Conservation (phyloP, 2,113 vertebrate species). For the Barnardius zonarius region DNA sequence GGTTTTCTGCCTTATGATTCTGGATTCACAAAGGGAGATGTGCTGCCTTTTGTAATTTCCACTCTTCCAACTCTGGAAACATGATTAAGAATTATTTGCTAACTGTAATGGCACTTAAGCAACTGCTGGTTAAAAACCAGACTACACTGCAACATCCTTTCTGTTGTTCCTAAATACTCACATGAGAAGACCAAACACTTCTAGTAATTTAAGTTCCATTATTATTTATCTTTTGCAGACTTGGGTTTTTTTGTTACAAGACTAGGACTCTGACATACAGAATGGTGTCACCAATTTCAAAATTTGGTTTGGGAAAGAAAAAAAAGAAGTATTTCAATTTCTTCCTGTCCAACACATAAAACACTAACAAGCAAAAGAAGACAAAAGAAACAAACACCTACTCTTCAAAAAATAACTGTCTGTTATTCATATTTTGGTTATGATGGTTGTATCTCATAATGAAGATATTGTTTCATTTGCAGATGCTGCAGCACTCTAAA, state of each 20-base stretch:
- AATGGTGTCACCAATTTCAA: background rate
- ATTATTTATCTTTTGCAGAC: background rate
- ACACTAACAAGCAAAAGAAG: background rate
- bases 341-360: background rate
- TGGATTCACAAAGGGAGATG: background rate
- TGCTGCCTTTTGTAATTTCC: background rate
- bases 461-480: background rate
- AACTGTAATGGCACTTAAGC: background rate
- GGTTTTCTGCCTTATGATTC: background rate
- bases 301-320: accelerated
- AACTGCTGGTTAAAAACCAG: background rate
- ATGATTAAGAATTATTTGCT: background rate
- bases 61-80: background rate
- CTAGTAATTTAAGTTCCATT: background rate
- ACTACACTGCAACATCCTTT: background rate
- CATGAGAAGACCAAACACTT: background rate
- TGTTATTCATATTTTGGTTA: background rate
- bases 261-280: background rate
- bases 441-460: background rate
- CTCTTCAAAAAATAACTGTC: background rate
- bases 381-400: background rate
- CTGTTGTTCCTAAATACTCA: background rate
- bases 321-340: background rate
- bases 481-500: background rate
- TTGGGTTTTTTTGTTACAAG: background rate